Evolutionary conservation across 2,797 vertebrate genomes (phyloP), one percentile per base, ranked within the genome.

Genomic region (Pelodytes ibericus): DNA sequence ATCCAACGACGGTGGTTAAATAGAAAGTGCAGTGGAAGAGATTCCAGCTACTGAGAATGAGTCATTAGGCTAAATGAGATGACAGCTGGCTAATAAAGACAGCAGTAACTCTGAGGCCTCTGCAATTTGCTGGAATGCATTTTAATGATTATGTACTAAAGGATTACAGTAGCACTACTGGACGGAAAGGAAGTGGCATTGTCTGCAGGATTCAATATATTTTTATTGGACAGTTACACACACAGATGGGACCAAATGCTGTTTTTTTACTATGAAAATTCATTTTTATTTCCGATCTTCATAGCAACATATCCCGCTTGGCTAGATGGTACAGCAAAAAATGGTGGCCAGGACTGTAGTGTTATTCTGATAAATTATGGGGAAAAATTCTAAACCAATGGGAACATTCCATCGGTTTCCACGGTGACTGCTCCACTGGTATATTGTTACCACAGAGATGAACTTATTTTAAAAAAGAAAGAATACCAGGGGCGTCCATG

Each of bases 1-100:
- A 44, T 13, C 7, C 13, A 16, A 44, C 13, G 41, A 44, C 10
- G 1, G 41, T 16, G 41, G 41, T 36, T 29, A 11, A 67, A 53
- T 36, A 33, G 33, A 71, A 57, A 64, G 24, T 51, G 53, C 30
- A 57, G 60, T 24, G 36, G 47, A 57, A n/a, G 20, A 20, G 33
- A 9, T 53, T 66, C 22, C 7, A 20, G 26, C 10, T 70, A 58
- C 27, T 67, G 75, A 15, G 25, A 22, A 25, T 29, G 44, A 68
- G 41, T 68, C 64, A 73, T 73, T 72, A 66, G 70, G 63, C 66
- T 67, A 30, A 68, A 51, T 68, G 56, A 41, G 63, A 62, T 57
- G 64, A 68, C 76, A 72, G 76, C 70, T 72, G 76, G 41, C 63
- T 62, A 51, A 60, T 78, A 72, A 72, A 78, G 53, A 18, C 3